Conservation (phyloP, 2,797 vertebrate species). For the Eulemur coronatus region DNA sequence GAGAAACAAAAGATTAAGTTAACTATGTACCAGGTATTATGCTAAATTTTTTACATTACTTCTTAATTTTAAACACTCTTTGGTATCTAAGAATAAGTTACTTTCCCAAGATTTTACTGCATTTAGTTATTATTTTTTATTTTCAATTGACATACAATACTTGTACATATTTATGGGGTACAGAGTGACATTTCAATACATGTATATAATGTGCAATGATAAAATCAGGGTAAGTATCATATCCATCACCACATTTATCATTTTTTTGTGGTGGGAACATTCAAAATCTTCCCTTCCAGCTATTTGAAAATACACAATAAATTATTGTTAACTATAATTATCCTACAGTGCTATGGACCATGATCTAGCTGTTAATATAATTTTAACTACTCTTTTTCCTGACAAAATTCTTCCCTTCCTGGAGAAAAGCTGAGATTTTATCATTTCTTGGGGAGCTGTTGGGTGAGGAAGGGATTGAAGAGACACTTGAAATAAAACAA, state of each 20-base stretch:
- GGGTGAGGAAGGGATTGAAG: neutral
- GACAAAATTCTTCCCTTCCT: slow-evolving; percentile 11
- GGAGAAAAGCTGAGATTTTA: neutral
- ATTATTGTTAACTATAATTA: neutral
- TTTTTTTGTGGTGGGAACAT: neutral
- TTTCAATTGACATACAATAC: neutral
- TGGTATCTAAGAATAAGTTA: neutral
- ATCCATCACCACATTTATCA: neutral
- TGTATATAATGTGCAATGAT: neutral
- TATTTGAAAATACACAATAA: neutral
- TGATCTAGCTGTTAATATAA: neutral
- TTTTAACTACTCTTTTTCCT: neutral
- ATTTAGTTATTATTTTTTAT: neutral
- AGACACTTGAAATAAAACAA: neutral
- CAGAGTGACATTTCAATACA: neutral
- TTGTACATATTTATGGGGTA: neutral
- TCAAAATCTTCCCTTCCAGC: neutral
- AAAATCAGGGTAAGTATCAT: neutral
- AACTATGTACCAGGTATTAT: neutral
- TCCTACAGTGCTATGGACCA: neutral
- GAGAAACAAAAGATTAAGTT: neutral
- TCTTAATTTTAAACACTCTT: neutral
- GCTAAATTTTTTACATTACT: neutral
- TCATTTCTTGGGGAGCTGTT: neutral
- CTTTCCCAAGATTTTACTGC: neutral